Base-by-base conservation (phyloP, 2,113 vertebrate species). In the Egretta garzetta region DNA sequence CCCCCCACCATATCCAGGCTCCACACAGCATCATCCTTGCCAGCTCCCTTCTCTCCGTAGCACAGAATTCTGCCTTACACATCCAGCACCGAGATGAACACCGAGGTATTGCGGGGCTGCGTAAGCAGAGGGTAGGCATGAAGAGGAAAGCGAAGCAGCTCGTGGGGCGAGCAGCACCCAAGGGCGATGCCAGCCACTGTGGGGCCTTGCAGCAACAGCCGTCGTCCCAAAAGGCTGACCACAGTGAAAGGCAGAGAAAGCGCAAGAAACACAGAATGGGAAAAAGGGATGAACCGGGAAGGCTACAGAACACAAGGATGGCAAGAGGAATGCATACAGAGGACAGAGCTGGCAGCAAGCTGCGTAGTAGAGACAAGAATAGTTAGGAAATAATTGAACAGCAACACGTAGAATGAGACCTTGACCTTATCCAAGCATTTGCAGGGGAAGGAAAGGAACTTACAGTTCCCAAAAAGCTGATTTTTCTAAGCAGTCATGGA, bases 281-380 rank as follows among this genome's bases (percentile, higher is more conserved):
- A 35, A 77, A 90, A 71, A 35, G 6, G 9, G 27, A 45, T 56
- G 20, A 55, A 75, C 2, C 26, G 39, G 13, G 32, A 95, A 80
- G 23, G 39, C 39, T 32, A 35, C 45, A 84, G 39, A 19, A 2
- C 4, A 5, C 41, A 60, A 80, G 60, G 68, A 45, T 14, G 15
- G 26, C 41, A 80, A 72, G 56, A 60, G 16, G 24, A 84, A 52
- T 9, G 14, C 35, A 9, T 3, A 39, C 9, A 24, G 24, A 76
- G 33, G 35, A 52, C 41, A n/a, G 67, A 37, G 64, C 0, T 53
- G 20, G 37, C 47, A 89, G 28, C 27, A 53, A 73, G 47, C 16
- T 59, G 30, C 30, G 10, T 0, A 53, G 77, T 9, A 58, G 18
- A 35, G 0, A 0, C 2, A 50, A 22, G 27, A 41, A 7, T n/a